These are phyloP conservation scores for Andricus grossulariae DNA, from an alignment of 1,140 invertebrate species.

Conservation along the genomic window DNA sequence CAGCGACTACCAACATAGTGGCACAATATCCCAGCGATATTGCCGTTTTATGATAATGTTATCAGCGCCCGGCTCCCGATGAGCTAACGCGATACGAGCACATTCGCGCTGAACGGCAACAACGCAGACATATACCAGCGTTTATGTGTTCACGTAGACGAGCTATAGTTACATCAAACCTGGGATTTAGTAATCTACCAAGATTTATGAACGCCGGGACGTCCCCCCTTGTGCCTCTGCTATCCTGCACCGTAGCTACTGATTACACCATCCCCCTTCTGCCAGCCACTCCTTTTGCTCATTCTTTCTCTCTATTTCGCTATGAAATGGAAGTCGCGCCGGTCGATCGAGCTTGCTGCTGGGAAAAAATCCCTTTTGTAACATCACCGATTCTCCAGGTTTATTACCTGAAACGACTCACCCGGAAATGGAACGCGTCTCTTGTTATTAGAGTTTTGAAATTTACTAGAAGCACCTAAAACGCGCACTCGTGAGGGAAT, in stretches of 20 bases:
- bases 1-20: conserved; percentile 35
- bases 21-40: conserved; percentile 68
- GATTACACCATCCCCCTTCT: conserved; percentile 64
- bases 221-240: conserved; percentile 60
- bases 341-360: conserved; percentile 31
- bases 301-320: conserved; percentile 52
- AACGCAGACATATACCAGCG: conserved; percentile 45
- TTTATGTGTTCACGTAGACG: conserved; percentile 50
- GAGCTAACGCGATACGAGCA: conserved; percentile 67
- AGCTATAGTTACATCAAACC: conserved; percentile 71
- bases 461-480: neutral
- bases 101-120: conserved; percentile 37
- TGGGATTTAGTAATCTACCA: conserved; percentile 76
- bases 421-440: conserved; percentile 21
- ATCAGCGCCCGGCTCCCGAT: conserved; percentile 71
- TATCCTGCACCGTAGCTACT: conserved; percentile 50
- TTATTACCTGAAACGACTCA: conserved; percentile 22
- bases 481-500: neutral
- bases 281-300: conserved; percentile 48
- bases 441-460: conserved; percentile 19
- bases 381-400: conserved; percentile 29
- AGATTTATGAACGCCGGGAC: conserved; percentile 75
- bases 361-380: conserved; percentile 31
- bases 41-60: conserved; percentile 77
- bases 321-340: conserved; percentile 54